Conservation (phyloP, 2,797 vertebrate genomes). For the Lycodopsis pacificus region DNA sequence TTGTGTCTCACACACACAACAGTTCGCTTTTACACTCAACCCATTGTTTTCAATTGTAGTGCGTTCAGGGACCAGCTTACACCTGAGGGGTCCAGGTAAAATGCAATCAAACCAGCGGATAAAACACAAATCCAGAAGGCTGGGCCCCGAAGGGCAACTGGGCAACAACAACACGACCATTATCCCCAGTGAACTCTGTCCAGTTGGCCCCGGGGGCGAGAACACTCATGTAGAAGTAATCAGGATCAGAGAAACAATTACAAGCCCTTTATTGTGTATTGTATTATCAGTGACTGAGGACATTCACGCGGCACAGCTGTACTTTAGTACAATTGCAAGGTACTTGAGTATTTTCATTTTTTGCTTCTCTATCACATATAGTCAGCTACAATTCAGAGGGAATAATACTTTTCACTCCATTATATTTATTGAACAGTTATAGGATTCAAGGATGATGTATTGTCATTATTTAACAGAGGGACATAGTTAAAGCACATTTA, state of each 20-base stretch:
- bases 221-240: neutral
- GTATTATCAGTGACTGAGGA: neutral
- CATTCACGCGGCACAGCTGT: neutral
- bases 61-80: neutral
- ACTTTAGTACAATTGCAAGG: neutral
- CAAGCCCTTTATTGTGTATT: neutral
- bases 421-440: too few species aligned
- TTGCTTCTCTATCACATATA: too few species aligned
- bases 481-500: too few species aligned
- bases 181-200: constrained; percentile 4
- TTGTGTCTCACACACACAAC: neutral
- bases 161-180: constrained; percentile 1
- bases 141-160: neutral
- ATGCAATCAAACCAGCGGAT: constrained; percentile 14
- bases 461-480: too few species aligned
- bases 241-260: neutral
- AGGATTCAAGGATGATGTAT: too few species aligned
- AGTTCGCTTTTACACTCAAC: neutral
- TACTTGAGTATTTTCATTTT: too few species aligned
- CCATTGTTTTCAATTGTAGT: constrained; percentile 6
- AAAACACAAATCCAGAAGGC: constrained; percentile 41
- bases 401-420: too few species aligned
- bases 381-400: too few species aligned
- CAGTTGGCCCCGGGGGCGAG: neutral
- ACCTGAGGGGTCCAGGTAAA: constrained; percentile 27